Percentiles rank a stretch among this genome's conserved stretches.
These are phyloP conservation scores for Heliconius cydno DNA, from an alignment of 2,888 invertebrate genomes.

Conservation along the genomic window DNA sequence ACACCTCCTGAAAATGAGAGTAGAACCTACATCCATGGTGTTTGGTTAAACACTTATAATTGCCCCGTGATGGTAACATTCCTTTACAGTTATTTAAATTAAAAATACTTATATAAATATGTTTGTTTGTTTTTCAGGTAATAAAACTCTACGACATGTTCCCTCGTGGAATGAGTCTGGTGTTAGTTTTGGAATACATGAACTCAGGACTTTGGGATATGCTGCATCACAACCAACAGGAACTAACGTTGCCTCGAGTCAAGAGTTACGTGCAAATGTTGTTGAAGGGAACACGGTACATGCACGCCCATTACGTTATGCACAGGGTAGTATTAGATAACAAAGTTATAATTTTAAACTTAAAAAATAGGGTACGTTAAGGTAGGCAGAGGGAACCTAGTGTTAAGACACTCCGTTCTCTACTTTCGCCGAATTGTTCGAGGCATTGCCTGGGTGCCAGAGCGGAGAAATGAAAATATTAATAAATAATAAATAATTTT, in stretches of 20 bases:
- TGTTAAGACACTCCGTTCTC: no score
- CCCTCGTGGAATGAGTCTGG: slow-evolving; percentile 93
- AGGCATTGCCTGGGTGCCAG: no score
- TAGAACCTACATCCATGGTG: no score
- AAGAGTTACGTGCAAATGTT: slow-evolving; percentile 96
- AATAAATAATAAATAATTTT: no score
- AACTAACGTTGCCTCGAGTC: slow-evolving; percentile 88
- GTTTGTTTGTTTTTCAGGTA: slow-evolving; percentile 82
- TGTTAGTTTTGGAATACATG: slow-evolving; percentile 96
- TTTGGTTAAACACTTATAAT: no score
- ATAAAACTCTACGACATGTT: slow-evolving; percentile 94
- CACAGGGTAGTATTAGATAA: slow-evolving; percentile 88
- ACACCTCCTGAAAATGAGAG: no score
- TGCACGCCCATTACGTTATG: slow-evolving; percentile 95
- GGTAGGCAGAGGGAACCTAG: no score
- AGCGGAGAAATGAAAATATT: no score
- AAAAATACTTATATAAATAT: background rate
- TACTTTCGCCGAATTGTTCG: no score
- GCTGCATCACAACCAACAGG: slow-evolving; percentile 86
- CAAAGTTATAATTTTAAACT: background rate
- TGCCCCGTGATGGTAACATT: background rate
- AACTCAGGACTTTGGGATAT: slow-evolving; percentile 93
- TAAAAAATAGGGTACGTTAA: no score
- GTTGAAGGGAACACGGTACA: slow-evolving; percentile 93
- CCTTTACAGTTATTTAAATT: background rate